Percentiles rank a stretch among this genome's conserved stretches.
These are phyloP conservation scores for Plotosus lineatus DNA, from an alignment of 2,113 vertebrate species.

Conservation along the genomic window DNA sequence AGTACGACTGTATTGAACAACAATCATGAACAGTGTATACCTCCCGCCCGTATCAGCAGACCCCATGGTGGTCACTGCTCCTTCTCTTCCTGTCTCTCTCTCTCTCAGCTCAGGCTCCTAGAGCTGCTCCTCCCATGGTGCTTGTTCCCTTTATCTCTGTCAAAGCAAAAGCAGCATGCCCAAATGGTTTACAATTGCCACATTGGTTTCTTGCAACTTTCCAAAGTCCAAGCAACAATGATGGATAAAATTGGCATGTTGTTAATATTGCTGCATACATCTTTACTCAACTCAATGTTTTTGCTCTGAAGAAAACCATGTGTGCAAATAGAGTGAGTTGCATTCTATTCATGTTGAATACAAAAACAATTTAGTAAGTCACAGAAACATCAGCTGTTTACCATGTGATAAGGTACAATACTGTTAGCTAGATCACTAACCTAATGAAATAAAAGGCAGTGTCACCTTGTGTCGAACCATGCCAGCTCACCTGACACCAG, in stretches of 20 bases:
- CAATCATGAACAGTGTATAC: constrained; percentile 47
- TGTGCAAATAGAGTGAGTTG: constrained; percentile 15
- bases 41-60: constrained; percentile 80
- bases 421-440: background rate
- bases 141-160: constrained; percentile 89
- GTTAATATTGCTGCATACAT: constrained; percentile 13
- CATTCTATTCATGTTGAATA: background rate
- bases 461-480: background rate
- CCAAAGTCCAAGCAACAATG: constrained; percentile 9
- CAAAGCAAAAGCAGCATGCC: background rate
- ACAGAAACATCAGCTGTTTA: background rate
- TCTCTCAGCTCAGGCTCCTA: constrained; percentile 85
- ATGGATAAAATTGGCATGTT: constrained; percentile 10
- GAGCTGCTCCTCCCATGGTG: constrained; percentile 85
- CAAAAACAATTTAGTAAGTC: background rate
- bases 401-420: background rate
- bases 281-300: background rate
- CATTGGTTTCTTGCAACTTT: background rate
- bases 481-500: constrained; percentile 1
- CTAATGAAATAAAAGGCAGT: background rate
- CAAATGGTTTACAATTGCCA: background rate
- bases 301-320: constrained; percentile 1
- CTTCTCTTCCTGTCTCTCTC: constrained; percentile 82
- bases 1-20: too few relatives aligned
- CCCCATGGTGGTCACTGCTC: constrained; percentile 80